Conservation (phyloP, 2,113 vertebrate genomes). For the Cygnus atratus region DNA sequence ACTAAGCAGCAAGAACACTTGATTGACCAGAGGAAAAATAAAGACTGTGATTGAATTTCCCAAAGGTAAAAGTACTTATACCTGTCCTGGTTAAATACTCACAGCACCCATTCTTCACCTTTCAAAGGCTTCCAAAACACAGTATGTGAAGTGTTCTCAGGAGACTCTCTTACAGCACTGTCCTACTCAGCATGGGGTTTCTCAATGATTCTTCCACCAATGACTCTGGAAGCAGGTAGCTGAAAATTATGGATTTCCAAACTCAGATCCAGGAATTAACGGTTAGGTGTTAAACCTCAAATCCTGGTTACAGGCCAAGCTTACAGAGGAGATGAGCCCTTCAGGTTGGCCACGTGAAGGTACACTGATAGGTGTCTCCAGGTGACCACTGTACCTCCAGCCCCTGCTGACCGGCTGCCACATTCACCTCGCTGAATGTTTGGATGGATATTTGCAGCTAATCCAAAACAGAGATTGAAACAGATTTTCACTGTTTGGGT, state of each 20-base stretch:
- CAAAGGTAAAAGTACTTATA: background rate
- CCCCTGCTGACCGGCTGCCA: background rate
- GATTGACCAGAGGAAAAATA: background rate
- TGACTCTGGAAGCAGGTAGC: background rate
- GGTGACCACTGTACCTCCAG: background rate
- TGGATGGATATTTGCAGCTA: background rate
- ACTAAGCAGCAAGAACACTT: background rate
- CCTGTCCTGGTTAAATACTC: background rate
- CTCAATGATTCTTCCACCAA: background rate
- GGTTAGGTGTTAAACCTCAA: background rate
- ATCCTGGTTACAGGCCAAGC: rapidly evolving
- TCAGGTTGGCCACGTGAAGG: background rate
- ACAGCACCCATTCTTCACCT: rapidly evolving
- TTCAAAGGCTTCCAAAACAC: background rate
- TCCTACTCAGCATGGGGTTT: background rate
- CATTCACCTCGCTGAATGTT: background rate
- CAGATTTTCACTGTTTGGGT: background rate
- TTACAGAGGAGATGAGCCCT: background rate
- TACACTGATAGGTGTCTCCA: background rate
- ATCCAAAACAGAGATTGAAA: background rate
- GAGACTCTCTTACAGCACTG: background rate
- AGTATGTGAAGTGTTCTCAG: background rate
- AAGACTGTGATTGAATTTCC: background rate
- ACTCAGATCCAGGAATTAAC: background rate
- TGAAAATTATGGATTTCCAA: background rate